Evolutionary conservation across 1,140 invertebrate genomes (phyloP), one percentile per base, ranked within the genome.

Genomic region (Sinella curviseta): DNA sequence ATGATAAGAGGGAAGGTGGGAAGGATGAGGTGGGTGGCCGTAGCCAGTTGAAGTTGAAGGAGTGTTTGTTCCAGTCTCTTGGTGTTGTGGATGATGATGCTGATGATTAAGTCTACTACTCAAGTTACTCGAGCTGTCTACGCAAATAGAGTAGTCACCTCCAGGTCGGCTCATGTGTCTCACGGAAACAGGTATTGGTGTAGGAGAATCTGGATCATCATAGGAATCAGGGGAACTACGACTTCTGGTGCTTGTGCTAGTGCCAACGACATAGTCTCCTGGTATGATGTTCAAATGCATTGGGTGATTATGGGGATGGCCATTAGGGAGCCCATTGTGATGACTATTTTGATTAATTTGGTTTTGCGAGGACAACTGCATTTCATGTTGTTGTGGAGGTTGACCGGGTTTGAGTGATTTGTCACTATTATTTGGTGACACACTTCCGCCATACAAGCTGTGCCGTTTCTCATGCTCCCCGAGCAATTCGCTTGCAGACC

Each of bases 381-480:
- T 75, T 75, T 75, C 74, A 75, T 75, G 74, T 20, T 75, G 34
- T 48, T 74, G 30, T 24, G 14, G 70, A 8, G 4, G 3, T 33
- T 60, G 55, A n/a, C 55, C 55, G 14, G 14, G 55, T 24, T 60
- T 60, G 14, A 60, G 14, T 60, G 55, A 60, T 26, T 70, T 80
- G 17, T 74, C 76, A 31, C 76, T 48, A 14, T 75, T 57, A n/a
- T 78, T 48, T 30, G 82, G 82, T 14, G 78, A 80, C 4, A 78
- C 78, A 65, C 80, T 81, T 55, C 83, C 83, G 14, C 81, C 83
- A 60, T 84, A 84, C 57, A 84, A 65, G 57, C 83, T 84, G 35
- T 84, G 81, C 17, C 83, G 73, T 34, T 84, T 84, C 78, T 84
- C 83, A 74, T 84, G 83, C 48, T 84, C 83, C 35, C 83, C 83